Conservation (phyloP, 2,888 invertebrate species). For the Catocala nupta region DNA sequence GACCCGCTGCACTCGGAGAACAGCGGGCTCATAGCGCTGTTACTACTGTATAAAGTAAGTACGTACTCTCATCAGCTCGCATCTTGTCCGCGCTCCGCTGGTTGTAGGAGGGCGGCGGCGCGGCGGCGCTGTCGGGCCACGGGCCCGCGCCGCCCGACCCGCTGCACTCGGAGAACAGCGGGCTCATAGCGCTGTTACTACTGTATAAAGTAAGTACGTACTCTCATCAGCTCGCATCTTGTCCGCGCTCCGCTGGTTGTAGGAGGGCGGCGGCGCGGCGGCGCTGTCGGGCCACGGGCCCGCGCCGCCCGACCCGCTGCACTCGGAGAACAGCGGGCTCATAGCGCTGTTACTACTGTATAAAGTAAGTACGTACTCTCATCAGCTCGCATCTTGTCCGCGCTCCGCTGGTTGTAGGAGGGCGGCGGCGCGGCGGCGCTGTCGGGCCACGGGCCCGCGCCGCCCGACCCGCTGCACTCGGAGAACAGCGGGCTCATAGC, state of each 20-base stretch:
- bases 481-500: slow-evolving; percentile 75
- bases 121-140: slow-evolving; percentile 67
- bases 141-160: slow-evolving; percentile 36
- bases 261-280: slow-evolving; percentile 86
- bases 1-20: slow-evolving; percentile 65
- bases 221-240: slow-evolving; percentile 99
- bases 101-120: slow-evolving; percentile 89
- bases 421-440: slow-evolving; percentile 77
- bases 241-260: slow-evolving; percentile 94
- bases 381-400: slow-evolving; percentile 98
- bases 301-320: slow-evolving; percentile 43
- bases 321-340: slow-evolving; percentile 73
- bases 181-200: slow-evolving; percentile 75
- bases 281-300: slow-evolving; percentile 64
- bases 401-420: slow-evolving; percentile 93
- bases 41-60: background rate
- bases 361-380: slow-evolving; percentile 88
- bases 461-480: slow-evolving; percentile 55
- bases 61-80: slow-evolving; percentile 96
- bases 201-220: slow-evolving; percentile 57
- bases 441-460: slow-evolving; percentile 60
- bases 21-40: slow-evolving; percentile 74
- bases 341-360: slow-evolving; percentile 70
- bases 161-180: slow-evolving; percentile 69
- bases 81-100: slow-evolving; percentile 96